Base-by-base conservation (phyloP, 1,140 invertebrate species). In the Epicauta chinensis region DNA sequence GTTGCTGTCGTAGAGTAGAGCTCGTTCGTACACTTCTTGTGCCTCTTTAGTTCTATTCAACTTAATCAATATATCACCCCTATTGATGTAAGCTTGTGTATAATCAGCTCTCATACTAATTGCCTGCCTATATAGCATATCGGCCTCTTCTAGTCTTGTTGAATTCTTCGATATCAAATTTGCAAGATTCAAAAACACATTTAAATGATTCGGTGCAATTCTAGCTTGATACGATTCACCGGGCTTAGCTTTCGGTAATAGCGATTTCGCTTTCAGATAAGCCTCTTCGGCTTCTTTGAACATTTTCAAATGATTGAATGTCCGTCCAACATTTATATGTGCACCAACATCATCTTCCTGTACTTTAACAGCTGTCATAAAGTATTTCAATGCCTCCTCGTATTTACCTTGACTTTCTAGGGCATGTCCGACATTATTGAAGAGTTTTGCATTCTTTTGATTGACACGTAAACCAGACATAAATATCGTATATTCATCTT, bases 31-130 rank as follows among this genome's bases (percentile, higher is more conserved):
- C 15, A 96, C 91, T 67, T 94, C 87, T 70, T 93, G 88, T 0
- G 95, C 95, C 72, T 97, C 93, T 65, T 92, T 87, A 3, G 91
- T 94, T 54, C 92, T 83, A 73, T 95, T 95, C 62, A 97, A 76
- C 75, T 96, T 97, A 65, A 98, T 90, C 36, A 97, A 79, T 68
- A 98, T 90, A 74, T 97, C 94, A 0, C 93, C 94, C 42, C 93
- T 81, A 74, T 97, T 97, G 58, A 97, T 97, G 66, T 97, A 97
- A 3, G 94, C 95, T 70, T 97, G 89, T 0, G 93, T 93, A 71
- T 97, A 98, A 76, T 98, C 95, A 10, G 93, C 86, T 56, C 94
- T 77, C 95, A 98, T 98, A 63, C 91, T 93, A 52, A 97, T 97
- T 0, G 94, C 94, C 65, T 95, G 93, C 37, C 87, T 75, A 66